Conservation (phyloP, 2,888 invertebrate species). For the Lamellibrachia satsuma region DNA sequence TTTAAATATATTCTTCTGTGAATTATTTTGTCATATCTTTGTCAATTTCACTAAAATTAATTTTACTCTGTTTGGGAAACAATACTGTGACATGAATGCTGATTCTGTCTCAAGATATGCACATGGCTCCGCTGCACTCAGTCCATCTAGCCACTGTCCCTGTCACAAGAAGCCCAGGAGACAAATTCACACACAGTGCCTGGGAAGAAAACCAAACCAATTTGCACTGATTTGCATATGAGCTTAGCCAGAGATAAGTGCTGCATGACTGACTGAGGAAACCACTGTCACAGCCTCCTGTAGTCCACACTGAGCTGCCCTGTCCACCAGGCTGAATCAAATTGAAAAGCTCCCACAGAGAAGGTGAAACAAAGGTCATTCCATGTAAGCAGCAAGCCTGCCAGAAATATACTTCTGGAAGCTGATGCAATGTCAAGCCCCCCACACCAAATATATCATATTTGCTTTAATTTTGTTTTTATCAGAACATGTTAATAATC, state of each 20-base stretch:
- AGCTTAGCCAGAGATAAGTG: background rate
- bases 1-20: no score
- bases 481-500: background rate
- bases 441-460: background rate
- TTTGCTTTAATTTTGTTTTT: background rate
- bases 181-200: background rate
- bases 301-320: background rate
- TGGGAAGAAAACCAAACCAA: constrained; percentile 7
- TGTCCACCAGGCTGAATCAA: background rate
- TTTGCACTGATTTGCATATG: constrained; percentile 4
- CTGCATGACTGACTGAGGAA: background rate
- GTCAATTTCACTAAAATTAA: background rate
- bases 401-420: background rate
- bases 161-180: background rate
- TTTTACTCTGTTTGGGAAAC: background rate
- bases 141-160: background rate
- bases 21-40: no score
- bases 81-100: background rate
- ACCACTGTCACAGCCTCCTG: background rate
- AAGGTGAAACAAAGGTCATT: background rate
- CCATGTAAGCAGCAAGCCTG: background rate
- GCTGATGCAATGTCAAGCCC: background rate
- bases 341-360: background rate
- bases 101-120: no score
- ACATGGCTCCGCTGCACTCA: no score